Base-by-base conservation (phyloP, 2,888 invertebrate species). In the Synanthedon formicaeformis region DNA sequence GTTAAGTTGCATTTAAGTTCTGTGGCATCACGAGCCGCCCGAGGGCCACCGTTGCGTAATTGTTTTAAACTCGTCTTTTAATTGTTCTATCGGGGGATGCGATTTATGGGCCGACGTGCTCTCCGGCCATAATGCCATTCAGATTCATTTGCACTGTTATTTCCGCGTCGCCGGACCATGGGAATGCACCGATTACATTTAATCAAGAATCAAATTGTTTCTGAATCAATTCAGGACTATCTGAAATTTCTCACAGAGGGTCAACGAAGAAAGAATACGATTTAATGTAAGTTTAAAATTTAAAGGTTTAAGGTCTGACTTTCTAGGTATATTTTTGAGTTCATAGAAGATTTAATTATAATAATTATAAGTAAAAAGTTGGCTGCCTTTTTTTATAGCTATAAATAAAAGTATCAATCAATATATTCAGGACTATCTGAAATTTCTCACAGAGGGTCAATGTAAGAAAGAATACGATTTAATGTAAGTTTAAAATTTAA, bases 51-150 rank as follows among this genome's bases (percentile, higher is more conserved):
- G 71, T 78, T 81, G 81, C 82, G 83, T 87, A 87, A 87, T 87
- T 86, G 87, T 87, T 87, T 87, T 82, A 85, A 84, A 78, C 80
- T 82, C 81, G 78, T 79, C 83, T 86, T 87, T 87, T 87, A 87
- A 87, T 87, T 87, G 86, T 87, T 85, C 83, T 84, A 86, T 86
- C 85, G 82, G 68, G 81, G 81, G 73, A 65, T 65, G 71, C 63
- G 79, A 87, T 87, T 87, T 87, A 87, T 87, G 73, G 71, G 62
- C 65, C 73, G 78, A 86, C 87, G 87, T 87, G 87, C 85, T 83
- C 82, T 72, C 74, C 67, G 67, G 76, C 71, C 66, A 69, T 73
- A 78, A 78, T 77, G 74, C 76, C 73, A 72, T 77, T 81, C 70
- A 73, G 73, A 80, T 80, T 82, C 80, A 81, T 83, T 84, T 80